These are phyloP conservation scores for Alcis repandata DNA, from an alignment of 2,888 invertebrate species.

Conservation along the genomic window DNA sequence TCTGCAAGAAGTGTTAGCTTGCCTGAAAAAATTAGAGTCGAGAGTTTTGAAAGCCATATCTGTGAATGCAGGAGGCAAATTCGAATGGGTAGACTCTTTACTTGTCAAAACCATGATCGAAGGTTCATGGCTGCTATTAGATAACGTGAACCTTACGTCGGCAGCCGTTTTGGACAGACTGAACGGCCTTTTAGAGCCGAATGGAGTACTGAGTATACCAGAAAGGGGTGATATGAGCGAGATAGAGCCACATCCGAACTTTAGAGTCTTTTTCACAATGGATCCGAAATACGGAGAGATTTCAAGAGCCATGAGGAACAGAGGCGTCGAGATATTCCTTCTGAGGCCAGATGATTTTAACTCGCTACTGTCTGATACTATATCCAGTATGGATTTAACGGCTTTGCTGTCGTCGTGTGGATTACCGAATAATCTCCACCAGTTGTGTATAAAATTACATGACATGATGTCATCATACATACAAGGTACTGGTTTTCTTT, in stretches of 20 bases:
- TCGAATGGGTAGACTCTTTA: constrained; percentile 97
- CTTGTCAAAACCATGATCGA: constrained; percentile 93
- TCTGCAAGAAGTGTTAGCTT: constrained; percentile 62
- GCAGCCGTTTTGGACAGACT: constrained; percentile 98
- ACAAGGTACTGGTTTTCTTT: constrained; percentile 78
- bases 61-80: constrained; percentile 94
- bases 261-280: constrained; percentile 97
- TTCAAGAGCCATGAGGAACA: constrained; percentile 99
- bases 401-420: constrained; percentile 77
- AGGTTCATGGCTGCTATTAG: constrained; percentile 94
- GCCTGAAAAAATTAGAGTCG: constrained; percentile 70
- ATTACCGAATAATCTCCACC: constrained; percentile 70
- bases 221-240: constrained; percentile 95
- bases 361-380: constrained; percentile 65
- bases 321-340: constrained; percentile 95
- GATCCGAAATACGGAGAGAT: constrained; percentile 98
- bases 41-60: constrained; percentile 85
- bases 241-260: constrained; percentile 95
- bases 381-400: constrained; percentile 76
- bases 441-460: constrained; percentile 71
- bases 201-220: constrained; percentile 95
- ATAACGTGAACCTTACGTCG: constrained; percentile 98
- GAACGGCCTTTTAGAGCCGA: constrained; percentile 97
- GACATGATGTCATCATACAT: constrained; percentile 77
- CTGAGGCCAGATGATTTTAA: constrained; percentile 69